Evolutionary conservation across 2,797 vertebrate species (phyloP).

Genomic region (Lacerta agilis): DNA sequence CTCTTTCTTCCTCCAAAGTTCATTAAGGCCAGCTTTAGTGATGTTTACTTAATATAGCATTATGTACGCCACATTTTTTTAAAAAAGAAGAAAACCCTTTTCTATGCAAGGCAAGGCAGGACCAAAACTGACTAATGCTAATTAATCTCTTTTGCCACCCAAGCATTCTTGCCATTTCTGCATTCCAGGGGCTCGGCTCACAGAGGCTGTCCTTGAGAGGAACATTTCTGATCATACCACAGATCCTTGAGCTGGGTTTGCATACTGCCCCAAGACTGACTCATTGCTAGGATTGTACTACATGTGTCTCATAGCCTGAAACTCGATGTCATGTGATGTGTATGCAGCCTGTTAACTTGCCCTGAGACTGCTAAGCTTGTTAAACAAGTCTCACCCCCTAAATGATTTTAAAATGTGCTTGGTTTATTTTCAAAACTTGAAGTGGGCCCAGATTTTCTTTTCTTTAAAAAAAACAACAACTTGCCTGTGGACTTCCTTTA

Average conservation of each 20-base stretch:
- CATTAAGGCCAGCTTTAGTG: neutral
- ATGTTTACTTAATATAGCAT: neutral
- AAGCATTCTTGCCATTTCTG: slow-evolving; percentile 27
- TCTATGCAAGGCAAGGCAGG: neutral
- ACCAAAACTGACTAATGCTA: slow-evolving; percentile 25
- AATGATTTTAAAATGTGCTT: neutral
- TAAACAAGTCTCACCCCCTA: neutral
- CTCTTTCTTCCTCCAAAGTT: slow-evolving; percentile 3
- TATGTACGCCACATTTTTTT: neutral
- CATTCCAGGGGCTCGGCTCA: slow-evolving; percentile 21
- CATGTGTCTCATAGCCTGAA: neutral
- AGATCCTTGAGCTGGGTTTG: slow-evolving; percentile 5
- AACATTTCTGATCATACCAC: neutral
- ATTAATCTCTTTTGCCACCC: slow-evolving; percentile 4
- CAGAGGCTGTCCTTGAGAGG: neutral
- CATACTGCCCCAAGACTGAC: neutral
- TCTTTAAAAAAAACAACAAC: neutral
- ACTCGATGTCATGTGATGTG: neutral
- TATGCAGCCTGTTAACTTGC: neutral
- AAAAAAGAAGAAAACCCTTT: neutral
- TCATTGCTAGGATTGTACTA: neutral
- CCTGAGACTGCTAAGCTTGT: neutral
- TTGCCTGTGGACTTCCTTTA: neutral
- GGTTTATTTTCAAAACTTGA: neutral
- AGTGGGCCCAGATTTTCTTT: neutral